A percentile compares a stretch with the other conserved stretches of the same genome.
phyloP scores from a whole-genome alignment of 2,113 vertebrate species.

The Paraplagusia blochii region DNA sequence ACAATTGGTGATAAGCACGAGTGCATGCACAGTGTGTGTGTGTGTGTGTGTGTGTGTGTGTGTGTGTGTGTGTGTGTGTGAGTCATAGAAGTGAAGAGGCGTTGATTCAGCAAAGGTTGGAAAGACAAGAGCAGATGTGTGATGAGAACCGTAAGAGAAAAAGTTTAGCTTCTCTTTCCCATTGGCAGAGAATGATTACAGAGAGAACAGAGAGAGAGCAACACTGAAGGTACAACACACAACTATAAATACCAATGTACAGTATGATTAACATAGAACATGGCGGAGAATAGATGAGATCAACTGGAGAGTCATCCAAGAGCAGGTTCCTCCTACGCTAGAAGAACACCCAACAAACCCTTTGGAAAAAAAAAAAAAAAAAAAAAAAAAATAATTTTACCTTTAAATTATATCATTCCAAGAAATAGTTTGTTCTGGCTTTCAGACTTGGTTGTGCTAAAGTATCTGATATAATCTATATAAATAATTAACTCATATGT shows the following conservation, averaged over 20 bases:
- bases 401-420: too few species aligned
- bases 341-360: not conserved
- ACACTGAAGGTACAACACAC: not conserved
- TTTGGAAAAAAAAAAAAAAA: too few species aligned
- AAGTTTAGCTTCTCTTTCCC: constrained; percentile 1
- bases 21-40: constrained; percentile 14
- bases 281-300: not conserved
- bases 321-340: not conserved
- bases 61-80: constrained; percentile 24
- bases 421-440: too few species aligned
- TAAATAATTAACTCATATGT: too few species aligned
- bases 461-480: too few species aligned
- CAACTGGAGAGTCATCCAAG: not conserved
- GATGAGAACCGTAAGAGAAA: constrained; percentile 7
- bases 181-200: constrained; percentile 11
- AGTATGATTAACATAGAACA: not conserved
- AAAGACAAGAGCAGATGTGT: constrained; percentile 29
- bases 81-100: constrained; percentile 38
- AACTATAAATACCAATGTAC: not conserved
- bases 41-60: too few species aligned
- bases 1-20: constrained; percentile 8
- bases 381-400: too few species aligned
- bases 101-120: constrained; percentile 21
- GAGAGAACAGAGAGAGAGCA: not conserved
- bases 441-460: too few species aligned